These are phyloP conservation scores for Crambe crambe DNA, from an alignment of 37 sponge, comb jelly and placozoan genomes.

Conservation along the genomic window DNA sequence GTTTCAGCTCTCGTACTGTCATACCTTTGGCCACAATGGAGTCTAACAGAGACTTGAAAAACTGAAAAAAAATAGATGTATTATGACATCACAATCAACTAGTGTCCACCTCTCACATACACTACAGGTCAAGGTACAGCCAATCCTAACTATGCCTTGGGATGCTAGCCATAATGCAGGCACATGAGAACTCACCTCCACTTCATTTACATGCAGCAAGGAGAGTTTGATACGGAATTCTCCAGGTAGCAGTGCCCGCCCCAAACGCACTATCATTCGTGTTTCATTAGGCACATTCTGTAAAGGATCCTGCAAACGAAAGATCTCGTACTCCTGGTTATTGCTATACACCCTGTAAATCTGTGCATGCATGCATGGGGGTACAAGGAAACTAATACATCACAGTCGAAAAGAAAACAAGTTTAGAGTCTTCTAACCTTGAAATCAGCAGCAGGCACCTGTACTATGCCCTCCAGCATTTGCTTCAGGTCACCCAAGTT, in stretches of 20 bases:
- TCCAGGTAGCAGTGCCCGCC: conserved; percentile 82
- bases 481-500: conserved; percentile 77
- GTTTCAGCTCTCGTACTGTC: conserved; percentile 74
- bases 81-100: background rate
- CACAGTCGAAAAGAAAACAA: background rate
- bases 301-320: conserved; percentile 60
- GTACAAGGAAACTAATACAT: background rate
- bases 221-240: conserved; percentile 76
- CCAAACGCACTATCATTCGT: conserved; percentile 68
- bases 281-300: conserved; percentile 59
- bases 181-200: conserved; percentile 41
- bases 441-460: conserved; percentile 43
- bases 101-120: too few relatives aligned
- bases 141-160: too few relatives aligned
- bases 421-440: conserved; percentile 51
- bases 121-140: too few relatives aligned
- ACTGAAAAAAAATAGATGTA: conserved; percentile 41
- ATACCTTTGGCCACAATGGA: conserved; percentile 75
- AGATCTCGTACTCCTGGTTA: conserved; percentile 87
- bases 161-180: too few relatives aligned
- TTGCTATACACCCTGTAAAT: conserved; percentile 80
- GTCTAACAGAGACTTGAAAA: conserved; percentile 77
- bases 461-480: conserved; percentile 43
- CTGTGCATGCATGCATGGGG: too few relatives aligned
- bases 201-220: conserved; percentile 50